Conservation (phyloP, 2,888 invertebrate genomes). For the Hirtodrosophila duncani region DNA sequence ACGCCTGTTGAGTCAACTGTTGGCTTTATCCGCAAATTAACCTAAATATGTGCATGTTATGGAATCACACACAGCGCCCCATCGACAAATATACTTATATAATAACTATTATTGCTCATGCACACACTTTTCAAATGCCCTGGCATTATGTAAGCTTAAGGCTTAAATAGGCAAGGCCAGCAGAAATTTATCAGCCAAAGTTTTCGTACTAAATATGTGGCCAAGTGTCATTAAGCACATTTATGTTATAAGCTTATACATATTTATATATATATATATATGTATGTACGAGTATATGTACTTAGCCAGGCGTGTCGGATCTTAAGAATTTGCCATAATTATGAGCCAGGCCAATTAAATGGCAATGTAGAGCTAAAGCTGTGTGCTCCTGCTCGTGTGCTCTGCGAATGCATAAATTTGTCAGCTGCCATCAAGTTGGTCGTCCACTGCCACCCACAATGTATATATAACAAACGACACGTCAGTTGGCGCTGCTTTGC, state of each 20-base stretch:
- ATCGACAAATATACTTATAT: too few relatives aligned
- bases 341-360: conserved; percentile 48
- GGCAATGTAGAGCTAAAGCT: conserved; percentile 15
- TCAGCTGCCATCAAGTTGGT: conserved; percentile 51
- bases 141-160: conserved; percentile 42
- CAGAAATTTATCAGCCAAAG: conserved; percentile 34
- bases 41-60: conserved; percentile 11
- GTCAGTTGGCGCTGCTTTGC: conserved; percentile 8
- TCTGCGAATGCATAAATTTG: conserved; percentile 58
- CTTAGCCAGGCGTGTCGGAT: too few relatives aligned
- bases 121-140: conserved; percentile 23
- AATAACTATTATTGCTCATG: too few relatives aligned
- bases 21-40: neutral
- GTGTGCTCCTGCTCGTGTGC: conserved; percentile 2
- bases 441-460: conserved; percentile 17
- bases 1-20: conserved; percentile 14
- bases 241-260: too few relatives aligned
- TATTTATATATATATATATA: conserved; percentile 31
- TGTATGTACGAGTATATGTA: conserved; percentile 4
- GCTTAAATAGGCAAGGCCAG: conserved; percentile 6
- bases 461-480: conserved; percentile 18
- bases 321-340: conserved; percentile 20
- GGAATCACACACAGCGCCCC: too few relatives aligned
- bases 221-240: conserved; percentile 10
- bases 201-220: conserved; percentile 40